Percentiles rank a stretch among this genome's conserved stretches.
Conservation (phyloP, 1,140 invertebrate species). For the Anastrepha obliqua region DNA sequence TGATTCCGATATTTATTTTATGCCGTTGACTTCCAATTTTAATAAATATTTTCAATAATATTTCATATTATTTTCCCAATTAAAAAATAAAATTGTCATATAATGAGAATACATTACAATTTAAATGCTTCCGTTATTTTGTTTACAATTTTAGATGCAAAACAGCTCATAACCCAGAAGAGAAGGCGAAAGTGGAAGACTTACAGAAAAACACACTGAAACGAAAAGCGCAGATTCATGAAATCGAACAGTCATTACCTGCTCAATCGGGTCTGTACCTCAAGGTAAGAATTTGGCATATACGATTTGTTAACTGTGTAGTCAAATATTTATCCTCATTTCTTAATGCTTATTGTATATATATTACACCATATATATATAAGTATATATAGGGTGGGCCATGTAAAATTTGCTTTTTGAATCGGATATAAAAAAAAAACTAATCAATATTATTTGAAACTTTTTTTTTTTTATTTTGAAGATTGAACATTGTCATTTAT, state of each 20-base stretch:
- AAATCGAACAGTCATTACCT: conserved; percentile 90
- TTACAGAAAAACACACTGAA: conserved; percentile 85
- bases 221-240: conserved; percentile 85
- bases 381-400: no score
- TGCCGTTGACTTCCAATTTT: background rate
- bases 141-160: conserved; percentile 9
- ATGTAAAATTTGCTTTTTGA: no score
- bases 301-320: background rate
- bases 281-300: conserved; percentile 73
- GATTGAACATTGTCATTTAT: no score
- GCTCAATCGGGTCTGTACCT: conserved; percentile 92
- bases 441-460: no score
- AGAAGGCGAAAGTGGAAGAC: conserved; percentile 76
- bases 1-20: background rate
- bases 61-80: background rate
- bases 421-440: no score
- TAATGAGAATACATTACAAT: background rate
- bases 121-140: background rate
- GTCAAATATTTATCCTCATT: no score
- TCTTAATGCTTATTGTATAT: no score
- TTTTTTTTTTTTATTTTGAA: no score
- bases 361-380: no score
- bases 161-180: conserved; percentile 62
- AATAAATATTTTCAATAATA: background rate
- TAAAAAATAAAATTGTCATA: conserved; percentile 2